Evolutionary conservation across 2,113 vertebrate genomes (phyloP).

Genomic region (Cinclus cinclus): DNA sequence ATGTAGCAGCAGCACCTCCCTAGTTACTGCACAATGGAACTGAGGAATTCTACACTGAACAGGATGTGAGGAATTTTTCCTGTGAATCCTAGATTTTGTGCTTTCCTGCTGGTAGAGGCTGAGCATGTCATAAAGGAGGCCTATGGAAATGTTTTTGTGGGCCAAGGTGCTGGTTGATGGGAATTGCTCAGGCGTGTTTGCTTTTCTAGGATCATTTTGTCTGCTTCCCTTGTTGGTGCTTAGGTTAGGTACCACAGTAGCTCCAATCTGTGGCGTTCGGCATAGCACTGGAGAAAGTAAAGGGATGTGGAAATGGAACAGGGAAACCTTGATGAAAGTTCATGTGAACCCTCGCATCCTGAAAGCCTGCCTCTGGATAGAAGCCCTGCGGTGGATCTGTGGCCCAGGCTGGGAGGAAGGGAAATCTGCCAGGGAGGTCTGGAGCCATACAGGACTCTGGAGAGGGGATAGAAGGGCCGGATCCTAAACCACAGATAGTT

Average conservation of each 20-base stretch:
- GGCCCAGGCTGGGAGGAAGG: slow-evolving; percentile 7
- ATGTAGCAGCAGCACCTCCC: not conserved
- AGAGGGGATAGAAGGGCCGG: slow-evolving; percentile 28
- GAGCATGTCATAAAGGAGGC: not conserved
- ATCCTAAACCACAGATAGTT: slow-evolving; percentile 52
- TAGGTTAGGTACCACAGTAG: not conserved
- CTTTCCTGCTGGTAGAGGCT: not conserved
- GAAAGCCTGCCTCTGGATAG: not conserved
- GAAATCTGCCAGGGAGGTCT: slow-evolving; percentile 50
- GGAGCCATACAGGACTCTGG: slow-evolving; percentile 34
- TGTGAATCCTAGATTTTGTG: not conserved
- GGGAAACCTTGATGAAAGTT: not conserved
- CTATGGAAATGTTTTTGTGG: not conserved
- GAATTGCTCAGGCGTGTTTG: not conserved
- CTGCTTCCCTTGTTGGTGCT: not conserved
- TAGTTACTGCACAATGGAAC: not conserved
- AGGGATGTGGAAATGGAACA: not conserved
- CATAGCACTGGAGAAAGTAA: not conserved
- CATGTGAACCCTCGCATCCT: slow-evolving; percentile 30
- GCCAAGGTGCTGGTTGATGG: not conserved
- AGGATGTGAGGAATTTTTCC: not conserved
- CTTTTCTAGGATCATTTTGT: slow-evolving; percentile 5
- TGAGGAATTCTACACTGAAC: not conserved
- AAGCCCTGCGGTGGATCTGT: not conserved
- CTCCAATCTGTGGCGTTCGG: not conserved